Evolutionary conservation across 2,888 invertebrate genomes (phyloP).

Genomic region (Pelosia muscerda): DNA sequence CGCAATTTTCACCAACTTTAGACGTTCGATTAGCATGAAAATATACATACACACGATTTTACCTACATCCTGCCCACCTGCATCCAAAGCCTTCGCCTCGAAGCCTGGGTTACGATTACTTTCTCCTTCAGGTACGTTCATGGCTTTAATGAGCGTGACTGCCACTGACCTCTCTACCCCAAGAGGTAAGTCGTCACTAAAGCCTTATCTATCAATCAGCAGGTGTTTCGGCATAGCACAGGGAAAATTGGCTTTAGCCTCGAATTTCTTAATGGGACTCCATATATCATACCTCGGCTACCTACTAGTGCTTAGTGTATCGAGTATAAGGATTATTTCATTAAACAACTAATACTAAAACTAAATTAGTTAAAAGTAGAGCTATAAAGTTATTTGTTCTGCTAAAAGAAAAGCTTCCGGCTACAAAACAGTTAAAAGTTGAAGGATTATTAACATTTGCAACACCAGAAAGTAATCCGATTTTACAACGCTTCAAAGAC

Average conservation of each 20-base stretch:
- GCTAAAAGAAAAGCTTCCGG: background rate
- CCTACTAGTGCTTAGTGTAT: no score
- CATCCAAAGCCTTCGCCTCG: no score
- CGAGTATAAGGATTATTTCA: background rate
- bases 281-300: no score
- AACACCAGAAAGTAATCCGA: background rate
- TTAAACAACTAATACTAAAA: background rate
- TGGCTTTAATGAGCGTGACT: no score
- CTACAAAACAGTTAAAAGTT: conserved; percentile 1
- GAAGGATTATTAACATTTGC: conserved; percentile 3
- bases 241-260: no score
- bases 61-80: no score
- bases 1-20: background rate
- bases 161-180: no score
- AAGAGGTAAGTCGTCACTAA: background rate
- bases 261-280: no score
- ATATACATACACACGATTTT: no score
- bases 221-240: background rate
- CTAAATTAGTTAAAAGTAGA: background rate
- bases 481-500: background rate
- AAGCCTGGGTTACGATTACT: no score
- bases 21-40: background rate
- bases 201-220: background rate
- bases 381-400: background rate
- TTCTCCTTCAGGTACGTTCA: no score